These are phyloP conservation scores for Pithys albifrons DNA, from an alignment of 2,113 vertebrate species.

Conservation along the genomic window DNA sequence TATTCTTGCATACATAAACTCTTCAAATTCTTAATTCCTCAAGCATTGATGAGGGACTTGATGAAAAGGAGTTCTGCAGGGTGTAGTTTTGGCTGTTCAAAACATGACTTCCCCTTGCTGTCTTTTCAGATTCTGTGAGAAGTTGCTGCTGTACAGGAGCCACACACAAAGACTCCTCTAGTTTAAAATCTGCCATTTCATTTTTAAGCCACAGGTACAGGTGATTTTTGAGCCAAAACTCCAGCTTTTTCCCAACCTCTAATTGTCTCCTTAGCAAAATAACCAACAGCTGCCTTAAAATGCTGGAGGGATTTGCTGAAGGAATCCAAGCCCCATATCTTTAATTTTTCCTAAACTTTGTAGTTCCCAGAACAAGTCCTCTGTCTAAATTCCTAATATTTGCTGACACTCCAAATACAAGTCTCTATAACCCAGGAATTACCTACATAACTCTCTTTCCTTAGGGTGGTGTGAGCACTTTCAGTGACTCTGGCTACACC, in stretches of 20 bases:
- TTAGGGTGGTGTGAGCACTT: neutral
- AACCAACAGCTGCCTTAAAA: neutral
- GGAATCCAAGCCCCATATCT: neutral
- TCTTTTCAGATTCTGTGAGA: neutral
- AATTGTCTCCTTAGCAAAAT: neutral
- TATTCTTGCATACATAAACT: neutral
- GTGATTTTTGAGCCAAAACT: neutral
- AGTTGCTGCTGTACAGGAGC: neutral
- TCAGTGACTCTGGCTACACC: neutral
- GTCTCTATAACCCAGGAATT: neutral
- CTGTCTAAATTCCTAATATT: neutral
- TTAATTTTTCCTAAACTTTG: neutral
- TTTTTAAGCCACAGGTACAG: neutral
- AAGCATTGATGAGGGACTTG: neutral
- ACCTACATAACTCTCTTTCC: neutral
- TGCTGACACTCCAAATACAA: neutral
- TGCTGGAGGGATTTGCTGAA: neutral
- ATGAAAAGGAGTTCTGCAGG: neutral
- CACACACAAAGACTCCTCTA: neutral
- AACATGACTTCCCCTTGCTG: neutral
- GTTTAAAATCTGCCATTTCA: neutral
- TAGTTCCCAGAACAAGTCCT: neutral
- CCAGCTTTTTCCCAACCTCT: neutral
- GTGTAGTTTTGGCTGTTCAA: neutral
- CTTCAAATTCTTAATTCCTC: neutral